phyloP scores from a whole-genome alignment of 1,140 invertebrate species.

The Psix sp. region DNA sequence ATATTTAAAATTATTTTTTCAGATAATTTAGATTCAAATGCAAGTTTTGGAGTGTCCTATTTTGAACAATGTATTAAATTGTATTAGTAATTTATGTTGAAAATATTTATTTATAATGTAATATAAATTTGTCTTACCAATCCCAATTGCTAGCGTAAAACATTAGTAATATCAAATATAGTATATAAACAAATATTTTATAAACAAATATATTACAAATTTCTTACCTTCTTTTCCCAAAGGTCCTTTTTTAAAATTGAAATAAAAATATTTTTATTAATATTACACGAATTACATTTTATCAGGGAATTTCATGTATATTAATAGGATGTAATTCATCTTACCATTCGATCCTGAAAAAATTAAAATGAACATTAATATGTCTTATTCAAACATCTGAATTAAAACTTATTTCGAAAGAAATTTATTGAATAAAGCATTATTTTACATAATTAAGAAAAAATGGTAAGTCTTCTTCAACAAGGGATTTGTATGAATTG shows the following conservation, averaged over 20 bases:
- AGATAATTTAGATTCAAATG: conserved; percentile 75
- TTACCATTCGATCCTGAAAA: conserved; percentile 72
- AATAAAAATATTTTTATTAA: conserved; percentile 23
- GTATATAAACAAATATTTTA: not conserved
- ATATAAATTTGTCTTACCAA: conserved; percentile 26
- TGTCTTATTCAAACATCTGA: not conserved
- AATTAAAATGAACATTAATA: conserved; percentile 10
- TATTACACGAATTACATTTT: not conserved
- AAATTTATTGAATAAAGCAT: too few species aligned
- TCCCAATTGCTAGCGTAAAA: conserved; percentile 49
- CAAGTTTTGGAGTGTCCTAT: conserved; percentile 71
- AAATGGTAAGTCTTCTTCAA: too few species aligned
- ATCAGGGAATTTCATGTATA: conserved; percentile 15
- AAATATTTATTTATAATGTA: too few species aligned
- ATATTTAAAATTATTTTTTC: conserved; percentile 85
- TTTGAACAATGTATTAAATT: too few species aligned
- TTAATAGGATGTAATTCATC: conserved; percentile 31
- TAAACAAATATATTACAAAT: not conserved
- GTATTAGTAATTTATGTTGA: too few species aligned
- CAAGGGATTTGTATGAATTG: too few species aligned
- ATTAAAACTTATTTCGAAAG: conserved; percentile 1
- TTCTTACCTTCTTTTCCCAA: conserved; percentile 67
- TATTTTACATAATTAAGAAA: not conserved
- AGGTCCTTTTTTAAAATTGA: conserved; percentile 64
- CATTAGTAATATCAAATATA: not conserved